Conservation (phyloP, 2,797 vertebrate species). For the Liparis tanakae region DNA sequence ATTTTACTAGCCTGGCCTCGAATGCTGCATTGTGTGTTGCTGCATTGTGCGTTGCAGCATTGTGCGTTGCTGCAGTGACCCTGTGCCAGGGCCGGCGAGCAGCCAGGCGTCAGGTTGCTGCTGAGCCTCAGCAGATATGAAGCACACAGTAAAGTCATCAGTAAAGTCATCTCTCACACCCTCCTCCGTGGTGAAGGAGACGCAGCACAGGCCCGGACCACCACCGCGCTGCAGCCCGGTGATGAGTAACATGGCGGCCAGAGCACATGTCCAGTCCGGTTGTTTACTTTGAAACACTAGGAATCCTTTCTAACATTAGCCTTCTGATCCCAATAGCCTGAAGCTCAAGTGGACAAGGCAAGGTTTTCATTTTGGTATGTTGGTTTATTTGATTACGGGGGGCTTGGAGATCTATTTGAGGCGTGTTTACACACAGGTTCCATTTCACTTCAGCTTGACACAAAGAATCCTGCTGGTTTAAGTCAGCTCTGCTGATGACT, state of each 20-base stretch:
- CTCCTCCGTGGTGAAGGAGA: conserved; percentile 67
- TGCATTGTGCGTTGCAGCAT: conserved; percentile 52
- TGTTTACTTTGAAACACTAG: conserved; percentile 33
- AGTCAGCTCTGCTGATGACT: conserved; percentile 27
- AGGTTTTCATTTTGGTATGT: conserved; percentile 21
- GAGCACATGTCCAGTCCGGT: conserved; percentile 4
- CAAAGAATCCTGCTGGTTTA: conserved; percentile 26
- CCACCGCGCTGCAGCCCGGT: conserved; percentile 4
- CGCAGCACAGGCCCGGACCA: conserved; percentile 43
- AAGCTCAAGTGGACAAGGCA: conserved; percentile 2
- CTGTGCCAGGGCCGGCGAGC: conserved; percentile 34
- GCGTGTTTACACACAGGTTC: conserved; percentile 28
- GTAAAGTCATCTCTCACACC: conserved; percentile 54
- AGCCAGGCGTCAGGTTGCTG: conserved; percentile 58
- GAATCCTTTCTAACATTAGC: conserved; percentile 28
- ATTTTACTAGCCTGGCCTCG: conserved; percentile 57
- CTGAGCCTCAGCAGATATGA: conserved; percentile 60
- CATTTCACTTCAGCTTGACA: conserved; percentile 35
- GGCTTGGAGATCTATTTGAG: conserved; percentile 27
- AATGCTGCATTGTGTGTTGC: conserved; percentile 48
- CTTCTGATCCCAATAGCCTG: conserved; percentile 32
- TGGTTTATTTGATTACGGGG: conserved; percentile 40
- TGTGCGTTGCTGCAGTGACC: conserved; percentile 40
- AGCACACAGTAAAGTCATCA: too few species aligned
- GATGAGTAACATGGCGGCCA: conserved; percentile 16